These are phyloP conservation scores for Triplophysa yarkandensis DNA, from an alignment of 2,797 vertebrate species.

Conservation along the genomic window DNA sequence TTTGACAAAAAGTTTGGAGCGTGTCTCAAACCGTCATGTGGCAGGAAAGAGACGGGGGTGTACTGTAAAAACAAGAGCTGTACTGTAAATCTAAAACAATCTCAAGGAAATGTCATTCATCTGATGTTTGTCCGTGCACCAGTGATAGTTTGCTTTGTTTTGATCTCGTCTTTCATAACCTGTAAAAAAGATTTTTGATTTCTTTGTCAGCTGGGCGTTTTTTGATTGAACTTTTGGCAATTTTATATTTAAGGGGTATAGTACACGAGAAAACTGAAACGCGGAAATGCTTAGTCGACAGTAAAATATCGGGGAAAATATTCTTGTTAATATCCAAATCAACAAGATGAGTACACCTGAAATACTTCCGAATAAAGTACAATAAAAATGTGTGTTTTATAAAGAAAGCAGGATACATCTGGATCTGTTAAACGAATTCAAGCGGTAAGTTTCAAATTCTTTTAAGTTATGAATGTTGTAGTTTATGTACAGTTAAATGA, in stretches of 20 bases:
- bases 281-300: no score
- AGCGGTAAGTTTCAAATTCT: no score
- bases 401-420: no score
- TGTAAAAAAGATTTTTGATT: background rate
- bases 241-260: background rate
- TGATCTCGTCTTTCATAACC: background rate
- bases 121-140: background rate
- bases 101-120: background rate
- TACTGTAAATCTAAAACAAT: constrained; percentile 1
- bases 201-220: background rate
- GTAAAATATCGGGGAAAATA: no score
- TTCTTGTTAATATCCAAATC: no score
- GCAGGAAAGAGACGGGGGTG: background rate
- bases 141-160: background rate
- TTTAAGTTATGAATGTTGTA: no score
- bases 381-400: no score
- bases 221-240: background rate
- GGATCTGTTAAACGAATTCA: no score
- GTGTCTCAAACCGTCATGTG: constrained; percentile 28
- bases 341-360: no score
- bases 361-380: no score
- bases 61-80: constrained; percentile 2
- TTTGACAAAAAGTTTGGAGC: constrained; percentile 17
- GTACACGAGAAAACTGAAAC: no score
- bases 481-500: no score